Percentiles rank a stretch among this genome's conserved stretches.
phyloP scores from a whole-genome alignment of 2,888 invertebrate species.

The Amiota communis region DNA sequence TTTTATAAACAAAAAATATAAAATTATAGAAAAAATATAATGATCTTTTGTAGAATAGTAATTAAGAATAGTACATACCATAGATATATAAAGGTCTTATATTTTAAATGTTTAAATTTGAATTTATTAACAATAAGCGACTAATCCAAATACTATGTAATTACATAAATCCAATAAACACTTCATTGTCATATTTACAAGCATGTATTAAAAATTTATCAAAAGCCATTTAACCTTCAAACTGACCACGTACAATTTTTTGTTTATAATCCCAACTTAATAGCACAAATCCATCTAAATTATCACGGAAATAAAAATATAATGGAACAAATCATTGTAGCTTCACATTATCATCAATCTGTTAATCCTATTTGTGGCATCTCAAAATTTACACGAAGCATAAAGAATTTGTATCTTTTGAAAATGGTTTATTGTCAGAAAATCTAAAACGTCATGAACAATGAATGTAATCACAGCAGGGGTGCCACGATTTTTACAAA shows the following conservation, averaged over 20 bases:
- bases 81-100: too few species aligned
- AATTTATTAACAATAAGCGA: too few species aligned
- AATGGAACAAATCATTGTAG: too few species aligned
- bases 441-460: neutral
- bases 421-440: neutral
- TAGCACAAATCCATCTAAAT: too few species aligned
- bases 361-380: neutral
- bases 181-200: neutral
- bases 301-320: neutral
- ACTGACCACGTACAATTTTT: constrained; percentile 3
- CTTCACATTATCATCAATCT: neutral
- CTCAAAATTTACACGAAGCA: neutral
- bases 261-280: neutral
- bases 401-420: neutral
- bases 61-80: too few species aligned
- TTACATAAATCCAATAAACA: constrained; percentile 6
- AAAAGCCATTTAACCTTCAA: neutral
- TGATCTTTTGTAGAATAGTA: neutral
- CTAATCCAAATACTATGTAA: neutral
- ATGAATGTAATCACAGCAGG: neutral
- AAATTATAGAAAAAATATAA: neutral
- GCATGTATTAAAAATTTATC: neutral
- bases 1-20: too few species aligned
- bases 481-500: neutral
- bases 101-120: too few species aligned